Evolutionary conservation across 2,113 vertebrate genomes (phyloP), one percentile per base, ranked within the genome.

Genomic region (Sciurus niger): DNA sequence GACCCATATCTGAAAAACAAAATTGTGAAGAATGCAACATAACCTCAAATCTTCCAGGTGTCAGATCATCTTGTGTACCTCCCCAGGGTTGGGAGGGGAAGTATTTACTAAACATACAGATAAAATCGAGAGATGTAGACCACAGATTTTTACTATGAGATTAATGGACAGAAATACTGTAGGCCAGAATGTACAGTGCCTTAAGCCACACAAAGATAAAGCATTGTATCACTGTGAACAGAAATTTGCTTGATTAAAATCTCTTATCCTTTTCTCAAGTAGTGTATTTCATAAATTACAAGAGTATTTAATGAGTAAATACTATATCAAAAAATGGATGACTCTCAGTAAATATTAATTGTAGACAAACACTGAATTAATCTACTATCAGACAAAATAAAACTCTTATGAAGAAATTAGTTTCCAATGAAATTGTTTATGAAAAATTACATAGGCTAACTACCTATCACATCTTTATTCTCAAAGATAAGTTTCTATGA

Each of bases 371-470:
- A 76, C 0, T 74, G 79, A 85, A 65, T 86, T 74, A 88, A 18
- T 63, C 1, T 1, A 80, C 40, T 88, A 28, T 48, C 58, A 80
- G 67, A 88, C 37, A 88, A 96, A 84, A 93, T 60, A 93, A 87
- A 73, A 53, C 43, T 93, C 53, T 13, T 51, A 12, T 67, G 48
- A 84, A 79, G 34, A 93, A 80, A 84, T 87, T 74, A 88, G 32
- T 84, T 91, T 86, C 58, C 78, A 72, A 48, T 48, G 51, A 95
- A 84, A 93, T n/a, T 89, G 2, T 74, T 76, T 92, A 70, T 63
- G n/a, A n/a, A 34, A 94, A 80, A 92, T 68, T 60, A 87, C 9
- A n/a, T 58, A 82, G 68, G 48, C 48, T 84, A 20, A 84, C 32
- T 55, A 92, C 32, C 73, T 68, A 53, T 28, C 93, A 10, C 37